A percentile compares a stretch with the other conserved stretches of the same genome.
These are phyloP conservation scores for Zosterops hypoxanthus DNA, from an alignment of 2,113 vertebrate species.

Conservation along the genomic window DNA sequence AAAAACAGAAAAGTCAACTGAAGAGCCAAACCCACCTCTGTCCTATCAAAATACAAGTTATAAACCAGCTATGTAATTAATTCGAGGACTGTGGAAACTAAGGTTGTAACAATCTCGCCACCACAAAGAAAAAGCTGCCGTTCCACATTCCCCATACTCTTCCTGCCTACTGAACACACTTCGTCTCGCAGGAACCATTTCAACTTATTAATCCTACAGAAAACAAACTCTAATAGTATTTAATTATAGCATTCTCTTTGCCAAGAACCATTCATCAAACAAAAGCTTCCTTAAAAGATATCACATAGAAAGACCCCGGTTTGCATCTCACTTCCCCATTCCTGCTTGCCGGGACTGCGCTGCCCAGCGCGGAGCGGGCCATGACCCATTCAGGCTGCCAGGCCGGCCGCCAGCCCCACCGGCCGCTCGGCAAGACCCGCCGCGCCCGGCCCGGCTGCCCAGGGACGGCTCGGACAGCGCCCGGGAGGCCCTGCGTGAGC, in stretches of 20 bases:
- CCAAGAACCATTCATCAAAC: background rate
- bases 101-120: background rate
- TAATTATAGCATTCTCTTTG: background rate
- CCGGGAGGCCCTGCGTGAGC: accelerated
- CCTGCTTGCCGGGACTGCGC: background rate
- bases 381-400: background rate
- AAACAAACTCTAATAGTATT: background rate
- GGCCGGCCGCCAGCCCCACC: background rate
- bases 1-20: background rate
- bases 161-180: background rate
- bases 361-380: background rate
- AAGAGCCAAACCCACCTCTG: background rate
- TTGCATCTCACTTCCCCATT: background rate
- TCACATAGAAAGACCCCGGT: background rate
- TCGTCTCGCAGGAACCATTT: background rate
- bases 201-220: background rate
- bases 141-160: background rate
- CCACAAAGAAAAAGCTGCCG: background rate
- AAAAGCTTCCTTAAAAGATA: background rate
- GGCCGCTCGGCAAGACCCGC: background rate
- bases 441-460: too few relatives aligned
- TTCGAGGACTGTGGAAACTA: background rate
- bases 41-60: background rate
- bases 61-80: background rate
- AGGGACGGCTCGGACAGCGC: too few relatives aligned